Conservation (phyloP, 2,797 vertebrate genomes). For the Erpetoichthys calabaricus region DNA sequence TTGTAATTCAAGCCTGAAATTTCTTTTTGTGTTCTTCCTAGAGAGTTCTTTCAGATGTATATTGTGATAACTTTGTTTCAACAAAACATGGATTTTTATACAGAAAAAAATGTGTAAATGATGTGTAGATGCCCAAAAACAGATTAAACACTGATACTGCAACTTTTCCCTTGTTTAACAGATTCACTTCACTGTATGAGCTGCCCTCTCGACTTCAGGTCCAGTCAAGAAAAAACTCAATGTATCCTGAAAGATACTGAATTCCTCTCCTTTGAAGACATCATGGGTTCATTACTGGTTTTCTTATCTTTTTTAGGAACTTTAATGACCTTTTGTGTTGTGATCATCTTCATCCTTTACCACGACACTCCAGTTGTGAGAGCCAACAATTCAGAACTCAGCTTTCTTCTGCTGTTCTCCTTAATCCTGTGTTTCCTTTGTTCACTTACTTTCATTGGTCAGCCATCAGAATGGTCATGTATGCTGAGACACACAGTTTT, state of each 20-base stretch:
- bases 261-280: slow-evolving; percentile 40
- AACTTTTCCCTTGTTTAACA: slow-evolving; percentile 13
- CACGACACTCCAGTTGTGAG: slow-evolving; percentile 43
- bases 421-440: slow-evolving; percentile 45
- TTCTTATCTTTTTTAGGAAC: slow-evolving; percentile 32
- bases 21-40: too few relatives aligned
- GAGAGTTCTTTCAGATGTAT: too few relatives aligned
- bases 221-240: slow-evolving; percentile 29
- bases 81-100: too few relatives aligned
- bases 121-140: too few relatives aligned
- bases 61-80: too few relatives aligned
- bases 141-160: too few relatives aligned
- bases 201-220: slow-evolving; percentile 38
- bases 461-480: slow-evolving; percentile 45
- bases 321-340: slow-evolving; percentile 25
- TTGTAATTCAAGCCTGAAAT: too few relatives aligned
- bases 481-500: slow-evolving; percentile 42
- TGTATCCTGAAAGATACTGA: slow-evolving; percentile 38
- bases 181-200: slow-evolving; percentile 40
- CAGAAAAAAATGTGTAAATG: too few relatives aligned
- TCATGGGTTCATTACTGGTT: slow-evolving; percentile 40
- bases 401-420: slow-evolving; percentile 42
- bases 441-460: slow-evolving; percentile 41
- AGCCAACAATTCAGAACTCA: slow-evolving; percentile 53
- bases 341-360: slow-evolving; percentile 28